These are phyloP conservation scores for Natrix natrix DNA, from an alignment of 2,797 vertebrate genomes.

Conservation along the genomic window DNA sequence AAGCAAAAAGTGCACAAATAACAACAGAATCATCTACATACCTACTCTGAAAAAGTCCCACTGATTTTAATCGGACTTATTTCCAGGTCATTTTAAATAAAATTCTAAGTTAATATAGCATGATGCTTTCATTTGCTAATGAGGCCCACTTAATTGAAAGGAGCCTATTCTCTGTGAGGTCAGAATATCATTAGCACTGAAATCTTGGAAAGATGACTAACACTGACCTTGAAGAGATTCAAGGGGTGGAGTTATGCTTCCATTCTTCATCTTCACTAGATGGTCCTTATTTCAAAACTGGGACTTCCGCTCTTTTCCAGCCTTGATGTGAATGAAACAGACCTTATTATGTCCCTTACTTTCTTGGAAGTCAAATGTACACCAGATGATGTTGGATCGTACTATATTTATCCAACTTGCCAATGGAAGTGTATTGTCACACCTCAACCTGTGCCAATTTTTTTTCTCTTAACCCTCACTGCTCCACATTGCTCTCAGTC, in stretches of 20 bases:
- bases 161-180: neutral
- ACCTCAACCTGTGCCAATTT: conserved; percentile 58
- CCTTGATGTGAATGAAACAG: conserved; percentile 25
- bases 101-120: neutral
- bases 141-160: neutral
- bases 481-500: conserved; percentile 13
- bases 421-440: conserved; percentile 57
- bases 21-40: neutral
- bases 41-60: neutral
- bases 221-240: neutral
- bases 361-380: conserved; percentile 19
- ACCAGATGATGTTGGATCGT: conserved; percentile 40
- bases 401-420: conserved; percentile 59
- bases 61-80: neutral
- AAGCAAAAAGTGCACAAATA: neutral
- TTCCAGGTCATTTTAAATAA: neutral
- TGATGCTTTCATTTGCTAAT: neutral
- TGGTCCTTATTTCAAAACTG: conserved; percentile 10
- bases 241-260: neutral
- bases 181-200: neutral
- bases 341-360: conserved; percentile 14
- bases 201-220: neutral
- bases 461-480: conserved; percentile 47
- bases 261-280: conserved; percentile 1
- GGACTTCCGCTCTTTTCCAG: neutral